phyloP scores from a whole-genome alignment of 2,797 vertebrate genomes.

The Enteromius paludinosus region DNA sequence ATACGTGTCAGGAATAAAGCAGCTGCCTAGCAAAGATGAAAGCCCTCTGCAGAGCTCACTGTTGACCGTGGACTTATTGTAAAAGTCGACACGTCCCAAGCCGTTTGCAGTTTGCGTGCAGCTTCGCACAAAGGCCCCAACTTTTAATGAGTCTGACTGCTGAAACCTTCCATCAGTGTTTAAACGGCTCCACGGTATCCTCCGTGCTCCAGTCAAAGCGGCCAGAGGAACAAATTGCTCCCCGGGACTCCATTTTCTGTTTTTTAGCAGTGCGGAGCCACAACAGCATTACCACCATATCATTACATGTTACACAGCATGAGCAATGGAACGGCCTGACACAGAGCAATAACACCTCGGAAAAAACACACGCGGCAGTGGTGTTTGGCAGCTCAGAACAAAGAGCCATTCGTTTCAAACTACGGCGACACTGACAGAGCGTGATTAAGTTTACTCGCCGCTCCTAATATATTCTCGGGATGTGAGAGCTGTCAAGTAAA shows the following conservation, averaged over 20 bases:
- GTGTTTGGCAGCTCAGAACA: conserved; percentile 14
- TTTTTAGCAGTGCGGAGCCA: conserved; percentile 6
- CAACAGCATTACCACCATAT: conserved; percentile 48
- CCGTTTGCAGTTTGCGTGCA: conserved; percentile 16
- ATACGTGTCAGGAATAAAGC: neutral
- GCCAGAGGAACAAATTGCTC: conserved; percentile 48
- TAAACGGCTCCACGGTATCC: conserved; percentile 21
- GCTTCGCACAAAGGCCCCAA: neutral
- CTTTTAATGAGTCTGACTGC: conserved; percentile 37
- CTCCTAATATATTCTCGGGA: conserved; percentile 11
- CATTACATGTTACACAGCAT: conserved; percentile 50
- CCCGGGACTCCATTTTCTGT: conserved; percentile 29
- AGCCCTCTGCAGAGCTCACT: neutral
- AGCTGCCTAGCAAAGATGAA: neutral
- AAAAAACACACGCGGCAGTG: conserved; percentile 18
- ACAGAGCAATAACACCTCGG: conserved; percentile 43
- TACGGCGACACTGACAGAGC: conserved; percentile 11
- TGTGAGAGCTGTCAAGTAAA: conserved; percentile 8
- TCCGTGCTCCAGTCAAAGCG: conserved; percentile 24
- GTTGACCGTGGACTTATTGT: neutral
- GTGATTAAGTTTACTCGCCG: neutral
- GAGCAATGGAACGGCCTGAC: conserved; percentile 44
- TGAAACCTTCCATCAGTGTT: conserved; percentile 20
- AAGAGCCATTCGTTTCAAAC: conserved; percentile 17
- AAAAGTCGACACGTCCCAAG: conserved; percentile 24